Percentiles rank a stretch among this genome's conserved stretches.
Conservation (phyloP, 2,113 vertebrate genomes). For the Clarias gariepinus region DNA sequence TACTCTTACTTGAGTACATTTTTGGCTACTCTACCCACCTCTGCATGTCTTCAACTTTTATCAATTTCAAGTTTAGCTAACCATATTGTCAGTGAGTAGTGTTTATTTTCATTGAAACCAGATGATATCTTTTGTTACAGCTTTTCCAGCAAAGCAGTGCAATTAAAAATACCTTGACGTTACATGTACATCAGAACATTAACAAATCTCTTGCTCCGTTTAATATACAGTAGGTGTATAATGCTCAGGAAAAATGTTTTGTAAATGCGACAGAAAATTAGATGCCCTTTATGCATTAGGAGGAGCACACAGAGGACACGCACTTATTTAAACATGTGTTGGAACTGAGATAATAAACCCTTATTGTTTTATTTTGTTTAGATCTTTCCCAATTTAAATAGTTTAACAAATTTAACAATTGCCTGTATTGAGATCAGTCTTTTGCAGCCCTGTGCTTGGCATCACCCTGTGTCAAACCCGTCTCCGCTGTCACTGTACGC, state of each 20-base stretch:
- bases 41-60: background rate
- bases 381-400: background rate
- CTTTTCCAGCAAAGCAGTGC: background rate
- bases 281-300: background rate
- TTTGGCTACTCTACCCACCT: too few species aligned
- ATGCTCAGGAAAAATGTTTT: background rate
- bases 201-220: background rate
- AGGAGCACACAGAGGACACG: background rate
- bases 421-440: too few species aligned
- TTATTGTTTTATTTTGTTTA: background rate
- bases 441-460: too few species aligned
- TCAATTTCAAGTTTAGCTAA: background rate
- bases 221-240: background rate
- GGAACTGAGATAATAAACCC: background rate
- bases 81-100: background rate
- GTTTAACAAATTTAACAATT: too few species aligned
- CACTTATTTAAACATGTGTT: background rate
- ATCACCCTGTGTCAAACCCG: too few species aligned
- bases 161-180: background rate
- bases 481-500: too few species aligned
- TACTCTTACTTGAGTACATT: background rate
- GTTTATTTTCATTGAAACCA: background rate
- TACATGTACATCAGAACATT: background rate
- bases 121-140: background rate
- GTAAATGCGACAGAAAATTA: background rate